Conservation (phyloP, 2,888 invertebrate genomes). For the Stomorhina lunata region DNA sequence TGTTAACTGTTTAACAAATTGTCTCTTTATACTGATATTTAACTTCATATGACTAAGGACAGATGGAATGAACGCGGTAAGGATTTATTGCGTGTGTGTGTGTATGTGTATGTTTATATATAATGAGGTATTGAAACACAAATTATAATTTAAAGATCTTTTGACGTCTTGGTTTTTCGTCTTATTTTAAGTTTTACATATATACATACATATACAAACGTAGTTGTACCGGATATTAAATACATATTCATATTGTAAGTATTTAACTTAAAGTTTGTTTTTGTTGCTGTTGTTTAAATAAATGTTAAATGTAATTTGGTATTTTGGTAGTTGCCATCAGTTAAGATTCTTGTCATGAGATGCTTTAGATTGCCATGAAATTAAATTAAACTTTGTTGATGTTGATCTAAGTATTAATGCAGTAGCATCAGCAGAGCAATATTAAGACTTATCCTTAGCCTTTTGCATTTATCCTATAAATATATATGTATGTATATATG, state of each 20-base stretch:
- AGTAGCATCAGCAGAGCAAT: slow-evolving; percentile 18
- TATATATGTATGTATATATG: background rate
- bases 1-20: background rate
- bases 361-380: slow-evolving; percentile 63
- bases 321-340: slow-evolving; percentile 63
- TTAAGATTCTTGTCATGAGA: slow-evolving; percentile 64
- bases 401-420: no score
- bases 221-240: no score
- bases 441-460: no score
- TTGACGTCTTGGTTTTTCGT: slow-evolving; percentile 1
- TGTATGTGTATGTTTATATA: background rate
- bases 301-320: slow-evolving; percentile 63
- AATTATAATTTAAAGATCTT: slow-evolving; percentile 41
- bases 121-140: slow-evolving; percentile 23
- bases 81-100: no score
- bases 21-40: slow-evolving; percentile 8
- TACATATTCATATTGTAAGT: no score
- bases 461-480: slow-evolving; percentile 1
- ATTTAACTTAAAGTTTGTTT: no score
- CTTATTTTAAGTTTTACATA: background rate
- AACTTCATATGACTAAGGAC: background rate
- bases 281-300: no score
- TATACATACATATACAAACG: background rate
- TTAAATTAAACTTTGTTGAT: slow-evolving; percentile 63
- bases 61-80: background rate